Percentiles rank a stretch among this genome's conserved stretches.
These are phyloP conservation scores for Monomorium pharaonis DNA, from an alignment of 1,140 invertebrate genomes.

Conservation along the genomic window DNA sequence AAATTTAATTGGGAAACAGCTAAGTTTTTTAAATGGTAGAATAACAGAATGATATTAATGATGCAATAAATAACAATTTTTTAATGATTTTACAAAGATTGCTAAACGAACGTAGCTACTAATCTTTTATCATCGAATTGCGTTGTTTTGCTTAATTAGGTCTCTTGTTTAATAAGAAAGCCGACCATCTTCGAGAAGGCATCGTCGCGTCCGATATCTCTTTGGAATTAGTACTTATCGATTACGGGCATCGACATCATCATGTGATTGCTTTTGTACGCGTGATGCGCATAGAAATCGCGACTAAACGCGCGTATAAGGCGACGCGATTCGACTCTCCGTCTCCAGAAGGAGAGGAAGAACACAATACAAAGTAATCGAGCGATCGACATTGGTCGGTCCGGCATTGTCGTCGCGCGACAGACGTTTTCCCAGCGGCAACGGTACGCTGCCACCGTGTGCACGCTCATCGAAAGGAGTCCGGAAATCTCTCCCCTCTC, in stretches of 20 bases:
- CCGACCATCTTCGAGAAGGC: slow-evolving; percentile 2
- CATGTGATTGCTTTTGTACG: slow-evolving; percentile 52
- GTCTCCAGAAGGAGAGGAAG: not conserved
- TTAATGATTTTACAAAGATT: not conserved
- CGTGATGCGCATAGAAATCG: slow-evolving; percentile 60
- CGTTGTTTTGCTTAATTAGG: not conserved
- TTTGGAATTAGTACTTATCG: slow-evolving; percentile 36
- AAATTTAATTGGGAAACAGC: not conserved
- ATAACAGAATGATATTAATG: not conserved
- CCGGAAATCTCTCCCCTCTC: slow-evolving; percentile 72
- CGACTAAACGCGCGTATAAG: not conserved
- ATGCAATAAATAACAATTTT: not conserved
- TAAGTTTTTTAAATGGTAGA: not conserved
- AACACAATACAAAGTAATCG: not conserved
- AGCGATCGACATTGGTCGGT: not conserved
- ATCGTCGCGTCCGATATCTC: not conserved
- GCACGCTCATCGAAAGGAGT: slow-evolving; percentile 66
- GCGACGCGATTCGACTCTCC: not conserved
- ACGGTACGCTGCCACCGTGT: not conserved
- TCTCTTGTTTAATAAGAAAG: not conserved
- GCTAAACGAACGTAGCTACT: not conserved
- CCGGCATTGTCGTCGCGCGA: slow-evolving; percentile 65
- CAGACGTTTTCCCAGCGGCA: slow-evolving; percentile 63
- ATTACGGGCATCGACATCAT: slow-evolving; percentile 13
- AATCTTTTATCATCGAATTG: not conserved